Evolutionary conservation across 2,797 vertebrate species (phyloP), one percentile per base, ranked within the genome.

Genomic region (Melanotaenia maccullochi): DNA sequence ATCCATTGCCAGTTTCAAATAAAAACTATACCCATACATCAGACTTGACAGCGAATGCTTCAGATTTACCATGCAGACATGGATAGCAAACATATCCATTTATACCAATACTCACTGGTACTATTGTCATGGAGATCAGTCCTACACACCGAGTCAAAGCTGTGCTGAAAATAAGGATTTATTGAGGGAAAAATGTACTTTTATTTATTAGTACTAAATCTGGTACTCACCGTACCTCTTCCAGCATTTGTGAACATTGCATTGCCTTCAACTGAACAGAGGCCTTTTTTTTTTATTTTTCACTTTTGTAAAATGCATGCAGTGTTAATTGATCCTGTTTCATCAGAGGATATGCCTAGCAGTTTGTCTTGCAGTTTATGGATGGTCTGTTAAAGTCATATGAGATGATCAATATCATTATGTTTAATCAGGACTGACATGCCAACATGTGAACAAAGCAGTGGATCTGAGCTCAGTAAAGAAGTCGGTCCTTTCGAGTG

Each of bases 381-480:
- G 14, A 7, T 55, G 12, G 13, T 9, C 25, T 47, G 3, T 47
- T 28, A n/a, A 30, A 28, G 9, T 62, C 3, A 62, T 12, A n/a
- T 9, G 22, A 18, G 25, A 28, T 30, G 12, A 38, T 36, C 1
- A 25, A 1, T 40, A 3, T 24, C 32, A 32, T 59, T 28, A 1
- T 80, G 60, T 77, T 52, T 65, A 7, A 60, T 5, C 65, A 98
- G 97, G 96, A 33, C 87, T 98, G 84, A 96, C 96, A 9, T 99
- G 97, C 82, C 96, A 97, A 82, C 98, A 99, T 36, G 94, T 99
- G 78, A 95, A 95, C 89, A 96, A 95, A 36, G 97, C 97, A 0
- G 94, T 99, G 89, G 97, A 97, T 55, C 94, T 98, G 74, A 96
- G 92, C 68, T 96, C 96, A 40, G 97, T 99, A 82, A 99, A 98